phyloP scores from a whole-genome alignment of 2,888 invertebrate species.

The Candidula unifasciata region DNA sequence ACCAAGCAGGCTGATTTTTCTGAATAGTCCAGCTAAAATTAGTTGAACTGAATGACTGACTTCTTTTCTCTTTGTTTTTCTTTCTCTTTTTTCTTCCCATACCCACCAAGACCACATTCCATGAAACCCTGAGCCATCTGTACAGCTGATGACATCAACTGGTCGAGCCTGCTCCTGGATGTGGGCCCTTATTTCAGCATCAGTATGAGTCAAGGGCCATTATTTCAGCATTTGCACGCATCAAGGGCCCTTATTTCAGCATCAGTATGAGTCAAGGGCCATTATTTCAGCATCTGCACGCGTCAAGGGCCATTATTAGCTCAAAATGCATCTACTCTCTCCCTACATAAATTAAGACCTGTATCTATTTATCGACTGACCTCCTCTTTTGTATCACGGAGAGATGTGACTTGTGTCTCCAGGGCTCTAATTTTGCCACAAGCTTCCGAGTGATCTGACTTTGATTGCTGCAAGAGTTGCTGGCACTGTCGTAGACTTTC shows the following conservation, averaged over 20 bases:
- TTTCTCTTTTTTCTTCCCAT: too few relatives aligned
- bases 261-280: neutral
- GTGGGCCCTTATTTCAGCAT: neutral
- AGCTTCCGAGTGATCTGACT: conserved; percentile 64
- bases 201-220: neutral
- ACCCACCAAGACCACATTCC: too few relatives aligned
- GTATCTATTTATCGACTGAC: conserved; percentile 58
- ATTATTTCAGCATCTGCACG: neutral
- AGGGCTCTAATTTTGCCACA: conserved; percentile 65
- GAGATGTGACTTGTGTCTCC: conserved; percentile 67
- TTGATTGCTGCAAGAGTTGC: conserved; percentile 56
- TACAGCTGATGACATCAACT: too few relatives aligned
- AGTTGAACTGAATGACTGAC: too few relatives aligned
- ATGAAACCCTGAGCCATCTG: too few relatives aligned
- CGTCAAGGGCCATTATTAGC: too few relatives aligned
- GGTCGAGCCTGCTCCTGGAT: too few relatives aligned
- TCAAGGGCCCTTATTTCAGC: neutral
- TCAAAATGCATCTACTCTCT: neutral
- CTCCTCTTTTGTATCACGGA: conserved; percentile 71
- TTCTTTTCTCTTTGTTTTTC: too few relatives aligned
- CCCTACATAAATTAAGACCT: neutral
- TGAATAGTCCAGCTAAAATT: too few relatives aligned
- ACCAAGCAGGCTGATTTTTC: too few relatives aligned
- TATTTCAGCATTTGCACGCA: neutral
- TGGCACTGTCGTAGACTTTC: conserved; percentile 58